A percentile compares a stretch with the other conserved stretches of the same genome.
Conservation (phyloP, 2,113 vertebrate species). For the Pachypanchax playfairii region DNA sequence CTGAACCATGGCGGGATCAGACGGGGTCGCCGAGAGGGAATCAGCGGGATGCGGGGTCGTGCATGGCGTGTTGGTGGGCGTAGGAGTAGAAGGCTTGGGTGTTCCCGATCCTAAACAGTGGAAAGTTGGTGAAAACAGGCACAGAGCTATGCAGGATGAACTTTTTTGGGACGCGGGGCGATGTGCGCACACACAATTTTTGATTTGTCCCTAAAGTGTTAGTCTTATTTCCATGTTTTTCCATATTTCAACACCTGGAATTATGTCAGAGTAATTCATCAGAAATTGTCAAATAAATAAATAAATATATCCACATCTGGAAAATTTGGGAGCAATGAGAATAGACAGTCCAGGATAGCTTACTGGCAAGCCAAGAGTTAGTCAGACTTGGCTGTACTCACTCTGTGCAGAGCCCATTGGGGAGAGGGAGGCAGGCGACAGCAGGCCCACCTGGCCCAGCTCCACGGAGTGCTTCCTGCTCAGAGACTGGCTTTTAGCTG, state of each 20-base stretch:
- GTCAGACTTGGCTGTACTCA: constrained; percentile 77
- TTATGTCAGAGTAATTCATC: constrained; percentile 6
- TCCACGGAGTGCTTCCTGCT: constrained; percentile 96
- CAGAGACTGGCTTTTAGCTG: constrained; percentile 88
- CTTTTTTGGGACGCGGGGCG: background rate
- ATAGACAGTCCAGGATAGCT: constrained; percentile 7
- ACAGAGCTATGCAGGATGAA: background rate
- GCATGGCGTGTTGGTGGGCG: constrained; percentile 94
- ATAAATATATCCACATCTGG: constrained; percentile 16
- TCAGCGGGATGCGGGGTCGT: constrained; percentile 92
- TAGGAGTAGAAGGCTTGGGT: constrained; percentile 96
- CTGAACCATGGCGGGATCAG: constrained; percentile 81
- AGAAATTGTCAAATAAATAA: constrained; percentile 1
- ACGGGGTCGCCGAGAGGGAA: constrained; percentile 85
- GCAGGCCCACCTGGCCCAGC: constrained; percentile 88
- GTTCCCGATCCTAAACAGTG: constrained; percentile 91
- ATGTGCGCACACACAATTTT: background rate
- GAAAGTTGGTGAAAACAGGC: background rate
- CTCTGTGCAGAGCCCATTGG: constrained; percentile 94
- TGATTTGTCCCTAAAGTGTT: background rate
- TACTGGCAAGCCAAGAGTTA: background rate
- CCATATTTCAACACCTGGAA: constrained; percentile 19
- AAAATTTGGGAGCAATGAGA: constrained; percentile 21
- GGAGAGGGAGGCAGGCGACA: constrained; percentile 92
- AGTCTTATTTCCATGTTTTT: constrained; percentile 4